Base-by-base conservation (phyloP, 2,888 invertebrate species). In the Aproaerema taeniolella region DNA sequence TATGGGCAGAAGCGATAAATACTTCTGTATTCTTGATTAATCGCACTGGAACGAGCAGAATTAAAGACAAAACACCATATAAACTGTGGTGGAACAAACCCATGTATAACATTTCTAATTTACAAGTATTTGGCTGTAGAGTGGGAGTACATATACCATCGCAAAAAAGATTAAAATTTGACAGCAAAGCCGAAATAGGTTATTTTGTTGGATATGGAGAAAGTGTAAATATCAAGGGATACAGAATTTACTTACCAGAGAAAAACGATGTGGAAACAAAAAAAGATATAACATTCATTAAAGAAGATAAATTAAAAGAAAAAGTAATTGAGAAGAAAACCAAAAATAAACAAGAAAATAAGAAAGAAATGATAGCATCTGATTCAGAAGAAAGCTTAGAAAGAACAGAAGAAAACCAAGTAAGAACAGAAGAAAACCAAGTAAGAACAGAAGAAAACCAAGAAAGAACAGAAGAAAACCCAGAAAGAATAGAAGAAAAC, bases 271-370 rank as follows among this genome's bases (percentile, higher is more conserved):
- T 51, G 12, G 41, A 45, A 29, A 45, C 39, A 5, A 41, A 45
- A 25, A 40, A 47, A 37, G 48, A 51, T 29, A 31, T 47, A 8
- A 25, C 41, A 15, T 48, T 50, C 11, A 3, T 41, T 8, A n/a
- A 28, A 25, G 13, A 35, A 32, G 25, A 37, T 11, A 7, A 6
- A 9, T n/a, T 28, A 33, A 17, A 15, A 34, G 11, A 30, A 10
- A 29, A 29, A 31, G 6, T 7, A 9, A 35, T 8, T 1, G 31
- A 26, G 15, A 20, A 26, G 16, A 6, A 30, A 25, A 20, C 7
- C 12, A 15, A 33, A 13, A n/a, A n/a, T n/a, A n/a, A n/a, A n/a
- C n/a, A n/a, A n/a, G n/a, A n/a, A n/a, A 15, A 3, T 4, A 30
- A 12, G 20, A 20, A 31, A 12, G 11, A 12, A 3, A 12, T 9